Evolutionary conservation across 2,113 vertebrate species (phyloP), one percentile per base, ranked within the genome.

Genomic region (Dasyornis broadbenti): DNA sequence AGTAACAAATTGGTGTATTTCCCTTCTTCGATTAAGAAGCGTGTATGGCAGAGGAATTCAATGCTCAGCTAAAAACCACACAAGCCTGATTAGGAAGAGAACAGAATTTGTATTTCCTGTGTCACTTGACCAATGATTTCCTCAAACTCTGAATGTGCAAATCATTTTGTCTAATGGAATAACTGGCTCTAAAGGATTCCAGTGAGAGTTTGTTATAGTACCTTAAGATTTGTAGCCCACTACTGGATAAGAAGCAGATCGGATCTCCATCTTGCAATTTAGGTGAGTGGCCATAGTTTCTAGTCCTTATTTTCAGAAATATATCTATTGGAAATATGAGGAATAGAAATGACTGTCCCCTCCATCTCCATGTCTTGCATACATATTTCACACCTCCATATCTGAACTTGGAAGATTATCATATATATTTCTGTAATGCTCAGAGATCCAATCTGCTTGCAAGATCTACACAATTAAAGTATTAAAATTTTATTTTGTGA

Each of bases 51-150:
- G 28, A 90, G n/a, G 87, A n/a, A 93, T 57, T 50, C 42, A 90
- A 24, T 44, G 20, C 63, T 82, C 21, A 30, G 9, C 69, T 83
- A 22, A 76, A 92, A 84, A 12, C 1, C 4, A 23, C 9, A 47
- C 3, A 71, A 54, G 14, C 20, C n/a, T 56, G 47, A 47, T 49
- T 26, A 76, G 15, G 49, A 91, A 85, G 23, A 21, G 8, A 88
- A 35, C 8, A 23, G 33, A 20, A 57, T 15, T 24, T 69, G 5
- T 28, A 47, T 27, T 44, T 86, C 22, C 1, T 52, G 1, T 31
- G 44, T 4, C 37, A 56, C n/a, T 71, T 2, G 2, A 26, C 0
- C 0, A 1, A 61, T 39, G 8, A 47, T 30, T 87, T 63, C 47
- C 21, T 82, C 30, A 63, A 4, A 42, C 4, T 44, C n/a, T 59